Evolutionary conservation across 2,113 vertebrate genomes (phyloP).

Genomic region (Macrotis lagotis): DNA sequence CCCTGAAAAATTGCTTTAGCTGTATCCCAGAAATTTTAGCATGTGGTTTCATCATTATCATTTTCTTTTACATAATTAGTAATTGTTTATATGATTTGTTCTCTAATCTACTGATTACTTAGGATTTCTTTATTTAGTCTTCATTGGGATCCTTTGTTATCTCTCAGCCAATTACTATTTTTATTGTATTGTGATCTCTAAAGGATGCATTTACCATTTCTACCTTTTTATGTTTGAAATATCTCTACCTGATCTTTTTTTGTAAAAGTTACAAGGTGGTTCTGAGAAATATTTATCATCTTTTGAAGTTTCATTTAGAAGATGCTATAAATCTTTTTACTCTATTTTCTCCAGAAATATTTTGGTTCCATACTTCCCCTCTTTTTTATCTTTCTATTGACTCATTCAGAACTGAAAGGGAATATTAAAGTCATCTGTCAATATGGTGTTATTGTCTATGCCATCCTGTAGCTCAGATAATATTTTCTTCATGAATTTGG

Average conservation of each 20-base stretch:
- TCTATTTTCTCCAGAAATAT: not conserved
- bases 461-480: not conserved
- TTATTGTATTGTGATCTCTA: not conserved
- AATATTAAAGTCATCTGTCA: not conserved
- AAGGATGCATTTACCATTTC: not conserved
- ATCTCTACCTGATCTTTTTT: not conserved
- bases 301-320: not conserved
- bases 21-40: not conserved
- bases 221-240: not conserved
- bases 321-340: not conserved
- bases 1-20: not conserved
- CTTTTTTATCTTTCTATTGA: not conserved
- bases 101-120: not conserved
- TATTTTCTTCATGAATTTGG: not conserved
- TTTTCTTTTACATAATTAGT: not conserved
- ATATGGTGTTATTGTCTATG: not conserved
- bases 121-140: not conserved
- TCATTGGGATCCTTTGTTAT: not conserved
- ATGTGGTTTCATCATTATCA: not conserved
- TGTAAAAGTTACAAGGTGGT: not conserved
- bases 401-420: not conserved
- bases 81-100: not conserved
- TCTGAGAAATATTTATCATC: not conserved
- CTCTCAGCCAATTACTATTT: not conserved
- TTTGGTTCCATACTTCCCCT: not conserved